phyloP scores from a whole-genome alignment of 2,113 vertebrate genomes.

The Todiramphus saurophagus region DNA sequence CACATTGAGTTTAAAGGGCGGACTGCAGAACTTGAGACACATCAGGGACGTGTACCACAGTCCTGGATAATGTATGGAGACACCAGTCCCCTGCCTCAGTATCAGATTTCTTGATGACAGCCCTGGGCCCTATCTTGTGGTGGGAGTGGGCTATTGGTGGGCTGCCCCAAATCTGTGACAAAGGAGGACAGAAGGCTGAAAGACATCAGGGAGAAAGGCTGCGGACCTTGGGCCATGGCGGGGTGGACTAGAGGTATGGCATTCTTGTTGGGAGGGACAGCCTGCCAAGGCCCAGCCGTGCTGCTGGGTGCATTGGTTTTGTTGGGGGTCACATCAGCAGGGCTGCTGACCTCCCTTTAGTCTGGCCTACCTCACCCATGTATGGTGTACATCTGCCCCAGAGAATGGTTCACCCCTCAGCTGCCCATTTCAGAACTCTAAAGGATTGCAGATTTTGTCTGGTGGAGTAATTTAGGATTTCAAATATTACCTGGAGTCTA shows the following conservation, averaged over 20 bases:
- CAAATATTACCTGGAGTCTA: not conserved
- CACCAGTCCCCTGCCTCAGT: not conserved
- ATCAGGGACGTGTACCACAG: not conserved
- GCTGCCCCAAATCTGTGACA: not conserved
- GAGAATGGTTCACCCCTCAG: not conserved
- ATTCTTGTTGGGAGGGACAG: not conserved
- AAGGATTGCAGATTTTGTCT: not conserved
- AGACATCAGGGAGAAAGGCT: not conserved
- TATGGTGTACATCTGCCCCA: accelerated
- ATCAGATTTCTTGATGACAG: not conserved
- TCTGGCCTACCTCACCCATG: not conserved
- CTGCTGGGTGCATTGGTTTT: not conserved
- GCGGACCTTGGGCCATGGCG: accelerated
- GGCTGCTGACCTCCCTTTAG: not conserved
- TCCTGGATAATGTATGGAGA: not conserved
- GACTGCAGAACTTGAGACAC: not conserved
- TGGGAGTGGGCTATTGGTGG: not conserved
- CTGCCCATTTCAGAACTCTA: not conserved
- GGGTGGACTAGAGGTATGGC: accelerated
- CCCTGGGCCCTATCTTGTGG: not conserved
- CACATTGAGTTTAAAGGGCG: not conserved
- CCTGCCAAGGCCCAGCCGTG: not conserved
- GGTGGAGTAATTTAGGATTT: not conserved
- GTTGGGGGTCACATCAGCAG: not conserved
- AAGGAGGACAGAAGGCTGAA: not conserved